Base-by-base conservation (phyloP, 2,888 invertebrate genomes). In the Holacanthella duospinosa region DNA sequence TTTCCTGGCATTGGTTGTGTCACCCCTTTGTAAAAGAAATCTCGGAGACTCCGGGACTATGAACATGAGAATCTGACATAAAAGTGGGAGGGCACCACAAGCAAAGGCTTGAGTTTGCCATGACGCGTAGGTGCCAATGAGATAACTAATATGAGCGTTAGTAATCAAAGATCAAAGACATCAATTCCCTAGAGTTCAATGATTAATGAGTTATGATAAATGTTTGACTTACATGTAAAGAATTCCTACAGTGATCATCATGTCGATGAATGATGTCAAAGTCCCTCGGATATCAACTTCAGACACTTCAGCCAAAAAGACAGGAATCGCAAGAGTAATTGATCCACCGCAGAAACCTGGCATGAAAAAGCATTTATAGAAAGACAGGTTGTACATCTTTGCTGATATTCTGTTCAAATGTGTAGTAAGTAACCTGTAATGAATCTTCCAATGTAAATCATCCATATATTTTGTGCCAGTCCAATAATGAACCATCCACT, bases 261-360 rank as follows among this genome's bases (percentile, higher is more conserved):
- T 78, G 75, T 94, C 94, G 75, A 92, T 91, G 74, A 86, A 90
- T 55, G 89, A 88, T 1, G 93, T 93, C 0, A 36, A n/a, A n/a
- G n/a, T n/a, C n/a, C n/a, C n/a, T n/a, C n/a, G n/a, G n/a, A n/a
- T n/a, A n/a, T n/a, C n/a, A n/a, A n/a, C n/a, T n/a, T n/a, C n/a
- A n/a, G n/a, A n/a, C n/a, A n/a, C n/a, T n/a, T n/a, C n/a, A n/a
- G n/a, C n/a, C n/a, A n/a, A n/a, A n/a, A n/a, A n/a, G n/a, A n/a
- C n/a, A n/a, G n/a, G n/a, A n/a, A n/a, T n/a, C n/a, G n/a, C n/a
- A n/a, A n/a, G n/a, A n/a, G n/a, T n/a, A n/a, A n/a, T n/a, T n/a
- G n/a, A n/a, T n/a, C n/a, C n/a, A n/a, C n/a, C n/a, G n/a, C 66
- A 68, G 57, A 69, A 71, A 16, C 70, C 71, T 36, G 36, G 16